Evolutionary conservation across 2,797 vertebrate species (phyloP).

Genomic region (Poecilia wingei): DNA sequence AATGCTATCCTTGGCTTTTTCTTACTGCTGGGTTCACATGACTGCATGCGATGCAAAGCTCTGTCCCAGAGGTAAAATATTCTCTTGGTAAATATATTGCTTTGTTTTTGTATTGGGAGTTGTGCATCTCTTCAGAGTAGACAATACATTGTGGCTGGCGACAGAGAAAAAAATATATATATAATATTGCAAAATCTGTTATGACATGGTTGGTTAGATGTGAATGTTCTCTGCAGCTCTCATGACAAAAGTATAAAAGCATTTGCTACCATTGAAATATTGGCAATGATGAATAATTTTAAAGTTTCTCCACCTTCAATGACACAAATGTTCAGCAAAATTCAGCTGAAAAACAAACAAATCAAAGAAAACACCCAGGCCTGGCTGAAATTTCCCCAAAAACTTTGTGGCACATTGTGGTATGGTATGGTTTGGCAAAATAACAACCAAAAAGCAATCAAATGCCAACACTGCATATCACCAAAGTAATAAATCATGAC

Average conservation of each 20-base stretch:
- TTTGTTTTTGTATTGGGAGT: constrained; percentile 1
- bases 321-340: neutral
- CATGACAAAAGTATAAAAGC: neutral
- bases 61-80: constrained; percentile 8
- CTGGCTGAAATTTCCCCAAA: neutral
- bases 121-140: neutral
- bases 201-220: constrained; percentile 18
- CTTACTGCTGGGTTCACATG: constrained; percentile 39
- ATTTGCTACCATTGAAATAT: neutral
- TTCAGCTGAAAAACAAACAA: neutral
- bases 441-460: neutral
- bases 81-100: neutral
- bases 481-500: neutral
- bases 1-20: constrained; percentile 43
- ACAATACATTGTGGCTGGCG: neutral
- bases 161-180: neutral
- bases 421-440: neutral
- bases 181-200: neutral
- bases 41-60: constrained; percentile 46
- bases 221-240: neutral
- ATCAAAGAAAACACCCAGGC: neutral
- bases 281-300: neutral
- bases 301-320: neutral
- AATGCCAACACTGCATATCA: neutral
- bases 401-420: neutral